Evolutionary conservation across 2,113 vertebrate genomes (phyloP).

Genomic region (Tragelaphus imberbis): DNA sequence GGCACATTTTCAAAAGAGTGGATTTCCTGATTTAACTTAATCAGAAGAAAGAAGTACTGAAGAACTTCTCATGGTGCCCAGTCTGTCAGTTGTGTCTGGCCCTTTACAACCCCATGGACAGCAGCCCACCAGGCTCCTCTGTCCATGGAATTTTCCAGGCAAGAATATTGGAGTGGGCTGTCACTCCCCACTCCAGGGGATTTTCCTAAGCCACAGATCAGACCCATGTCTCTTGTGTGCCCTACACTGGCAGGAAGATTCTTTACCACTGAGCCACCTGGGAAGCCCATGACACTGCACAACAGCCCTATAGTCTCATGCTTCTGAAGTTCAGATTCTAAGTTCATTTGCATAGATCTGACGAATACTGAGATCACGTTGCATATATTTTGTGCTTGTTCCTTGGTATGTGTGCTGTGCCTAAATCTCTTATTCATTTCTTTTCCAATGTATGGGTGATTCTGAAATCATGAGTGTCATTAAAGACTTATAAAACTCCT

Average conservation of each 20-base stretch:
- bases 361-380: slow-evolving; percentile 54
- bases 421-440: slow-evolving; percentile 63
- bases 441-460: slow-evolving; percentile 52
- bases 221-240: background rate
- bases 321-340: slow-evolving; percentile 57
- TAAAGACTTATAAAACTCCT: slow-evolving; percentile 76
- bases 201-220: background rate
- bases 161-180: background rate
- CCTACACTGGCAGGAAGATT: background rate
- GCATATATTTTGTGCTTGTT: slow-evolving; percentile 50
- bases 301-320: slow-evolving; percentile 54
- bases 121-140: background rate
- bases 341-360: slow-evolving; percentile 57
- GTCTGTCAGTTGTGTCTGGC: background rate
- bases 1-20: background rate
- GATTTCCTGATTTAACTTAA: slow-evolving; percentile 43
- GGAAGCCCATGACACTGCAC: slow-evolving; percentile 21
- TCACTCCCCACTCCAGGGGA: background rate
- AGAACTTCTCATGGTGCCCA: background rate
- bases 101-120: background rate
- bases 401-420: background rate
- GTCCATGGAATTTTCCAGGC: background rate
- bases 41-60: slow-evolving; percentile 52
- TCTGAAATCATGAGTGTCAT: slow-evolving; percentile 71
- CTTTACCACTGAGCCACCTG: background rate